Evolutionary conservation across 2,113 vertebrate species (phyloP), one percentile per base, ranked within the genome.

Genomic region (Neodontobutis hainanensis): DNA sequence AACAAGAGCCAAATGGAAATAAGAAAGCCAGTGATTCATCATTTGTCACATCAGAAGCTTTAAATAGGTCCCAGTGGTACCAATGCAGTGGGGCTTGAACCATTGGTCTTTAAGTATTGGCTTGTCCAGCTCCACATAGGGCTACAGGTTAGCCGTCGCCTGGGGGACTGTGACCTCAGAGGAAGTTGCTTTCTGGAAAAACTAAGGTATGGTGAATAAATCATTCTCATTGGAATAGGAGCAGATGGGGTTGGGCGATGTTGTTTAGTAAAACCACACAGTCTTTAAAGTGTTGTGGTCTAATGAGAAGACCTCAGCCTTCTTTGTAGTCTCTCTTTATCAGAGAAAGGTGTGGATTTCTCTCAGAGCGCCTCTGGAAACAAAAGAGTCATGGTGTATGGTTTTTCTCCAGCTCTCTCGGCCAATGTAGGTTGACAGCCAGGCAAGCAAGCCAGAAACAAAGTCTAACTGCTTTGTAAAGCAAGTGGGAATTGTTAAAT

Each of bases 371-470:
- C 9, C 55, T 38, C 68, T 67, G 59, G 75, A 85, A 87, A 87
- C 73, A 83, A 83, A 85, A 70, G 0, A 38, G 60, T 69, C 59
- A 48, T 16, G 64, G 79, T 4, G 72, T 73, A 77, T 92, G 90
- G 72, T 89, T 90, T 72, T 83, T 85, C 72, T 92, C 85, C 62
- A 45, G 65, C 65, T 69, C 65, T 62, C 61, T 62, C 75, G 53
- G 58, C 46, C 72, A 46, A 92, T 91, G 70, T 36, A 71, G 70
- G 50, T 47, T 75, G 90, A 91, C 91, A 90, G 85, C 82, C 74
- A 73, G 80, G 79, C 42, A 62, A 75, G 66, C 19, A 38, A 6
- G 43, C 49, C 14, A 62, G 77, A 14, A 70, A 63, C 51, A 51
- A 70, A 76, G 52, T 44, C 61, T 72, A 72, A 68, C 27, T 36